Percentiles rank a stretch among this genome's conserved stretches.
Evolutionary conservation across 2,888 invertebrate species (phyloP).

Genomic region (Pristionchus japonicus): DNA sequence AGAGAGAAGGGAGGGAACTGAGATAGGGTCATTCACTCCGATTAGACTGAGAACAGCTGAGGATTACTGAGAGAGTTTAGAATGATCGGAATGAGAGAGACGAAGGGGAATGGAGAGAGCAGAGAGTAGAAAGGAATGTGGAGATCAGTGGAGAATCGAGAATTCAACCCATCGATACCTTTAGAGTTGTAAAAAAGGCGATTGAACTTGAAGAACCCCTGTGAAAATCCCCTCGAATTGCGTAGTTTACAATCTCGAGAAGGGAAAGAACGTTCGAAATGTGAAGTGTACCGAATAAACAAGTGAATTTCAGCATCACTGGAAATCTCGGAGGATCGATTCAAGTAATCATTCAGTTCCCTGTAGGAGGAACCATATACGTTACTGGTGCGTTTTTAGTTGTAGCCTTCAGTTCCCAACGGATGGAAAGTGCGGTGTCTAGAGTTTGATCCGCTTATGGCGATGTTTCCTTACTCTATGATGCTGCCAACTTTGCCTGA

Average conservation of each 20-base stretch:
- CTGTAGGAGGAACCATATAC: constrained; percentile 60
- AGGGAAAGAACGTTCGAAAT: background rate
- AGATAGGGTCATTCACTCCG: background rate
- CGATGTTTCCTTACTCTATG: no score
- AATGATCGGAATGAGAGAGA: constrained; percentile 3
- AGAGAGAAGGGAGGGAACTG: background rate
- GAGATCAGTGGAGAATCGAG: background rate
- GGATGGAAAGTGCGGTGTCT: no score
- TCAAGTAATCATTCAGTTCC: constrained; percentile 62
- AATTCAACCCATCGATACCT: background rate
- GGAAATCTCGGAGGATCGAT: constrained; percentile 64
- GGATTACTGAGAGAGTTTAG: constrained; percentile 12
- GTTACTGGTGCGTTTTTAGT: constrained; percentile 56
- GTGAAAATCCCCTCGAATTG: background rate
- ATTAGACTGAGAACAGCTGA: constrained; percentile 15
- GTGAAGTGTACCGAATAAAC: background rate
- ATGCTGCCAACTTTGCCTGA: no score
- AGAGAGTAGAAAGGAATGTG: background rate
- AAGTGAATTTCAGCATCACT: constrained; percentile 55
- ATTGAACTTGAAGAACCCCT: constrained; percentile 2
- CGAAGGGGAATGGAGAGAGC: background rate
- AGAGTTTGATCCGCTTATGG: no score
- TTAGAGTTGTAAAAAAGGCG: constrained; percentile 16
- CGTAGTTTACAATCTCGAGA: background rate
- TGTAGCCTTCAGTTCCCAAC: no score